Base-by-base conservation (phyloP, 1,140 invertebrate genomes). In the Ooceraea biroi region DNA sequence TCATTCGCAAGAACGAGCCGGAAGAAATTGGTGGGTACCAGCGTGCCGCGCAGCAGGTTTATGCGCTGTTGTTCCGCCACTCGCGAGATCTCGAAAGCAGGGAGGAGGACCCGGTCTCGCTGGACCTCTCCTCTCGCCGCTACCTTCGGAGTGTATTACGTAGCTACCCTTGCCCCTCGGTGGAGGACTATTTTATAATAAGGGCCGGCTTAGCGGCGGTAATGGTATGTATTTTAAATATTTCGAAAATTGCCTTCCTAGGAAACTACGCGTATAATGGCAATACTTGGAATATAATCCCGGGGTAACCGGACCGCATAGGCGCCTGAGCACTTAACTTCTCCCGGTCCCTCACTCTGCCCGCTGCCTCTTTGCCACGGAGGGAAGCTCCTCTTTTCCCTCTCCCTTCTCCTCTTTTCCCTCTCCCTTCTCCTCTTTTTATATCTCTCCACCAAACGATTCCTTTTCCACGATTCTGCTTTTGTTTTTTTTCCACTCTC, bases 211-310 rank as follows among this genome's bases (percentile, higher is more conserved):
- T 90, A 90, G 88, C 89, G 66, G 66, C 80, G 17, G 88, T 94
- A 93, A 94, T 94, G 90, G 88, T 92, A 93, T 92, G 90, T 93
- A 90, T 93, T 94, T 93, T 93, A 94, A 93, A 94, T 94, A 94
- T 94, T 94, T 94, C 90, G 90, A 91, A 94, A 94, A 94, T 94
- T 94, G 93, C 91, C 87, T 93, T 93, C 93, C 93, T 92, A 92
- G 91, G 94, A 94, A 93, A 93, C 90, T 89, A 63, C 71, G 86
- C 83, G 86, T 86, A 91, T 93, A 92, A 93, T 93, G 89, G 90
- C 92, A 93, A 94, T 94, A 93, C 93, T 93, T 91, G 91, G 93
- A 93, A 94, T 92, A 91, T 94, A 93, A 93, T 93, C 89, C 87
- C 85, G 84, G 90, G 90, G 89, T 91, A 91, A 90, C 89, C 89